Evolutionary conservation across 2,797 vertebrate genomes (phyloP).

Genomic region (Morelia viridis): DNA sequence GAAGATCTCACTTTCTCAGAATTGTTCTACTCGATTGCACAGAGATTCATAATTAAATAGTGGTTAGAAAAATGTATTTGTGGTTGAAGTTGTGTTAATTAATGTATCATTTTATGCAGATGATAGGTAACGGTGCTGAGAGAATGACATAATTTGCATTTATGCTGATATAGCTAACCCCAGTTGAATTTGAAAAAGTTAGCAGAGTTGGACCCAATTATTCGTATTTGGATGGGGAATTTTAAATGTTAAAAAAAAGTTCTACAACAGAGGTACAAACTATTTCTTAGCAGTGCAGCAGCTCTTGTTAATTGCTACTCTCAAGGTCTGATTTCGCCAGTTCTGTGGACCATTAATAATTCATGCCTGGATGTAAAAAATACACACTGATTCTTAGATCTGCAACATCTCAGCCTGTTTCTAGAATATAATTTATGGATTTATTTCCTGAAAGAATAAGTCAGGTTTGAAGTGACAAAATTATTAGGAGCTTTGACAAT

Average conservation of each 20-base stretch:
- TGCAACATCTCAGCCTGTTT: not conserved
- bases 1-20: not conserved
- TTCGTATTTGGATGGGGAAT: conserved; percentile 10
- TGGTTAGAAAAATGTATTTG: not conserved
- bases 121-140: not conserved
- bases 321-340: conserved; percentile 26
- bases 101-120: not conserved
- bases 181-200: not conserved
- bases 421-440: conserved; percentile 4
- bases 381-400: conserved; percentile 13
- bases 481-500: not conserved
- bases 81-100: not conserved
- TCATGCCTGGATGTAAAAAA: conserved; percentile 23
- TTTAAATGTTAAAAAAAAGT: conserved; percentile 19
- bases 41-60: not conserved
- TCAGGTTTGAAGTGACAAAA: conserved; percentile 6
- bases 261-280: not conserved
- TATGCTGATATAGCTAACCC: not conserved
- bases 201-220: not conserved
- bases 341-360: conserved; percentile 29
- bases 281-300: not conserved
- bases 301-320: conserved; percentile 10
- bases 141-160: not conserved
- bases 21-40: not conserved
- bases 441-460: conserved; percentile 10